phyloP scores from a whole-genome alignment of 1,140 invertebrate genomes.

The Drosophila novamexicana region DNA sequence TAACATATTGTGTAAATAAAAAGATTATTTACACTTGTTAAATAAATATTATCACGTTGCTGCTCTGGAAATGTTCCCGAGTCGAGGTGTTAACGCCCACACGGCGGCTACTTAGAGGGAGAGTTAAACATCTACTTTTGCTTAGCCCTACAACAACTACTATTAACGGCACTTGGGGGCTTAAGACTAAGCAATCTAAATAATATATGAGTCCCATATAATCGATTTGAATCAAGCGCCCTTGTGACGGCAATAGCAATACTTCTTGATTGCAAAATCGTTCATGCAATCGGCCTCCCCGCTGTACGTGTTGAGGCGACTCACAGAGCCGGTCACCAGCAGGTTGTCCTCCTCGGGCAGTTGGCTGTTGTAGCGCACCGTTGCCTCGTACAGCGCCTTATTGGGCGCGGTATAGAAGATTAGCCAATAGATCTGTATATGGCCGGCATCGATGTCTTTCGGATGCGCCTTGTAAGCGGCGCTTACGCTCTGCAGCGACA shows the following conservation, averaged over 20 bases:
- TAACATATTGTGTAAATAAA: no score
- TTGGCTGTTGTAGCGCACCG: constrained; percentile 83
- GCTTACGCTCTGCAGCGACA: constrained; percentile 47
- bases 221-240: constrained; percentile 24
- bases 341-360: constrained; percentile 49
- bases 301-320: constrained; percentile 87
- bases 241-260: constrained; percentile 85
- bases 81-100: constrained; percentile 25
- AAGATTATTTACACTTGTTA: constrained; percentile 9
- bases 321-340: constrained; percentile 85
- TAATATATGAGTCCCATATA: background rate
- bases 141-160: constrained; percentile 12
- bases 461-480: constrained; percentile 58
- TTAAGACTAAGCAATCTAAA: constrained; percentile 35
- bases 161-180: constrained; percentile 51
- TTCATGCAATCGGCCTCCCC: constrained; percentile 85
- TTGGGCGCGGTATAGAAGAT: constrained; percentile 86
- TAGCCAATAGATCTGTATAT: constrained; percentile 68
- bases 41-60: constrained; percentile 41
- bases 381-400: constrained; percentile 87
- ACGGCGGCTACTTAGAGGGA: constrained; percentile 5
- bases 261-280: constrained; percentile 86
- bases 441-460: constrained; percentile 17
- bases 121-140: constrained; percentile 3
- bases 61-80: constrained; percentile 21